Conservation (phyloP, 2,888 invertebrate genomes). For the Tortrix viridana region DNA sequence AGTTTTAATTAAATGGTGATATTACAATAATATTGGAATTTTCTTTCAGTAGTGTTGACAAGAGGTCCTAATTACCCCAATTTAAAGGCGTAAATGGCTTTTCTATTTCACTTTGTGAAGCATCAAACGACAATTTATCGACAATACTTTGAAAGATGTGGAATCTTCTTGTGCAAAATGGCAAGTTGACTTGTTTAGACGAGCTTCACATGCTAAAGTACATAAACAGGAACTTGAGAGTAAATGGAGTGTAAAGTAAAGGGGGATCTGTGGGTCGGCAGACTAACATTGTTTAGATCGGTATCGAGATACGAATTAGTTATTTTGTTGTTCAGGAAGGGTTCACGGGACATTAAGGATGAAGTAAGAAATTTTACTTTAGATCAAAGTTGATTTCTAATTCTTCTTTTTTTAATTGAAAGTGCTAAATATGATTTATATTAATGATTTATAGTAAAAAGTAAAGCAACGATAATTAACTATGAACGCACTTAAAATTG, state of each 20-base stretch:
- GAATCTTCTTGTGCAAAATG: constrained; percentile 58
- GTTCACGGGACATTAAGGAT: constrained; percentile 24
- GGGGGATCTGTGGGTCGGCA: constrained; percentile 44
- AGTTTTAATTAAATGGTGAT: no score
- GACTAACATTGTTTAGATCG: constrained; percentile 36
- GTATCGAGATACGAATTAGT: constrained; percentile 34
- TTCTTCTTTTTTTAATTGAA: no score
- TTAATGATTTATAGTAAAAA: no score
- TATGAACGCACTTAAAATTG: no score
- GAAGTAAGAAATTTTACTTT: background rate
- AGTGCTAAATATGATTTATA: no score
- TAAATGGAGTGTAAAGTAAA: constrained; percentile 61
- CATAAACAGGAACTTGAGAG: constrained; percentile 65
- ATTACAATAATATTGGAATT: no score
- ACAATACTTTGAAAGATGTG: constrained; percentile 42
- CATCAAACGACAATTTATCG: constrained; percentile 21
- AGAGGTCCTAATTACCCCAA: background rate
- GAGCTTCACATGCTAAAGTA: constrained; percentile 60
- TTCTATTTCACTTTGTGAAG: constrained; percentile 6
- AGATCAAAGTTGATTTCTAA: no score
- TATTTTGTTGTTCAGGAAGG: constrained; percentile 28
- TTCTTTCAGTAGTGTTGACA: background rate
- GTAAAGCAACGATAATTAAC: no score
- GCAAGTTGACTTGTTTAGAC: constrained; percentile 67
- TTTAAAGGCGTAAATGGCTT: background rate